Conservation (phyloP, 2,888 invertebrate species). For the Phyllotreta striolata region DNA sequence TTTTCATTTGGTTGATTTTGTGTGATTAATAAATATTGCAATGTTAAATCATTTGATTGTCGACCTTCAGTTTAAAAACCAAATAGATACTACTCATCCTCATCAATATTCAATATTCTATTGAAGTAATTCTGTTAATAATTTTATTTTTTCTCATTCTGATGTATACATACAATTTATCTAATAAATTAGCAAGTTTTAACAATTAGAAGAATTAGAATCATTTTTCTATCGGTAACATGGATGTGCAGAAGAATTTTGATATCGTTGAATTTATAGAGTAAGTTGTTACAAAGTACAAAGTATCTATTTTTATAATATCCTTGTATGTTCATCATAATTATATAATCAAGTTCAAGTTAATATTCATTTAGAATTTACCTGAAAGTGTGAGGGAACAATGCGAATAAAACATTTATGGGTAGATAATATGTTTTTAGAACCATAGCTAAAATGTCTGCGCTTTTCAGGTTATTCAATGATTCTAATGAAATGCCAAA, state of each 20-base stretch:
- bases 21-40: too few species aligned
- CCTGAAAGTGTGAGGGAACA: too few species aligned
- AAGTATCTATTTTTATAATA: background rate
- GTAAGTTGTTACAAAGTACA: slow-evolving; percentile 13
- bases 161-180: too few species aligned
- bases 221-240: background rate
- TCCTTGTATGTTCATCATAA: background rate
- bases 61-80: too few species aligned
- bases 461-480: slow-evolving; percentile 46
- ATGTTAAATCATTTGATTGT: too few species aligned
- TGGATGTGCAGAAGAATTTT: slow-evolving; percentile 18
- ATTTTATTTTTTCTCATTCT: too few species aligned
- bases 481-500: slow-evolving; percentile 45
- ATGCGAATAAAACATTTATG: too few species aligned
- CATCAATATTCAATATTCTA: slow-evolving; percentile 11
- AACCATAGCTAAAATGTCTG: too few species aligned
- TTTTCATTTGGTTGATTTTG: too few species aligned
- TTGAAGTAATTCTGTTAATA: slow-evolving; percentile 1
- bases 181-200: slow-evolving; percentile 1
- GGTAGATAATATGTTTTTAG: too few species aligned
- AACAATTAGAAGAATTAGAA: background rate
- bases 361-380: too few species aligned
- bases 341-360: too few species aligned
- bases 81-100: background rate
- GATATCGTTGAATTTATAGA: slow-evolving; percentile 23